A percentile compares a stretch with the other conserved stretches of the same genome.
phyloP scores from a whole-genome alignment of 2,113 vertebrate genomes.

The Rhizomys pruinosus region DNA sequence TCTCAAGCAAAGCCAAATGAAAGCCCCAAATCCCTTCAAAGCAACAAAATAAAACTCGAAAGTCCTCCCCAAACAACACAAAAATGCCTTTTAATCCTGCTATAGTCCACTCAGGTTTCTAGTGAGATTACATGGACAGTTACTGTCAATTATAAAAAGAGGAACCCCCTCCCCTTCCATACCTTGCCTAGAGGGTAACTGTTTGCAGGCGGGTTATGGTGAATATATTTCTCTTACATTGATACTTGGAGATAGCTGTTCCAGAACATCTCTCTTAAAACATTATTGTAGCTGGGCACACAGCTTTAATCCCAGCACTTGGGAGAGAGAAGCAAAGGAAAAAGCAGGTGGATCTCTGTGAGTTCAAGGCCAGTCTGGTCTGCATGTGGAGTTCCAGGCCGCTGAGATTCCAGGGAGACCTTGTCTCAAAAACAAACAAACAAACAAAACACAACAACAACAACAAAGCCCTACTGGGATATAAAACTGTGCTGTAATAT shows the following conservation, averaged over 20 bases:
- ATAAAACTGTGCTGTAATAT: not conserved
- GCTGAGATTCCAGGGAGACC: too few relatives aligned
- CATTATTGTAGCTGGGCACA: not conserved
- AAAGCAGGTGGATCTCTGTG: too few relatives aligned
- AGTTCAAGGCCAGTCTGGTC: too few relatives aligned
- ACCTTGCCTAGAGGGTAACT: not conserved
- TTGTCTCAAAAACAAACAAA: too few relatives aligned
- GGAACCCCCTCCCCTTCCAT: fast-evolving
- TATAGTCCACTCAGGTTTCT: not conserved
- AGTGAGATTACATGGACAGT: not conserved
- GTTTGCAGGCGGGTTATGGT: not conserved
- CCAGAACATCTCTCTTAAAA: not conserved
- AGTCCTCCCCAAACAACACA: too few relatives aligned
- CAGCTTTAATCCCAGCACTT: too few relatives aligned
- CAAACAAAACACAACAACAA: too few relatives aligned
- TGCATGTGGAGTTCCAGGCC: too few relatives aligned
- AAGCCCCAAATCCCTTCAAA: not conserved
- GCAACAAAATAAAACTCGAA: not conserved
- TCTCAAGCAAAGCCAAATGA: not conserved
- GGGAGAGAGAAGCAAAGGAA: too few relatives aligned
- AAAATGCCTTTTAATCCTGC: not conserved
- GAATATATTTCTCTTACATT: not conserved
- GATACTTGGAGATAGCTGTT: not conserved
- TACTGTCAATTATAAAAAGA: not conserved
- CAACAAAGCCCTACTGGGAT: too few relatives aligned